These are phyloP conservation scores for Sinocyclocheilus grahami DNA, from an alignment of 2,113 vertebrate genomes.

Conservation along the genomic window DNA sequence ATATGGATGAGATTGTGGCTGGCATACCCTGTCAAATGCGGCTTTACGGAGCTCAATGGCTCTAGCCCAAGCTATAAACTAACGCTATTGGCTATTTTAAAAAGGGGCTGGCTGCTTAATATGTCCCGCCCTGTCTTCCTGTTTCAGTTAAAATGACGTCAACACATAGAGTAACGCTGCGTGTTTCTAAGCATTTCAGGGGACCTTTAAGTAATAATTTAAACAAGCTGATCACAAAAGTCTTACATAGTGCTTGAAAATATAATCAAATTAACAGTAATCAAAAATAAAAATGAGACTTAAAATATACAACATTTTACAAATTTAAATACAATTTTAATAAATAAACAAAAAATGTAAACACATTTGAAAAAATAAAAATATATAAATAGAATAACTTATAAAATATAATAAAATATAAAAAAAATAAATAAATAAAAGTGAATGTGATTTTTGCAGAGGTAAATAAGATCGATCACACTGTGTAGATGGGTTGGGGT, in stretches of 20 bases:
- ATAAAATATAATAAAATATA: too few relatives aligned
- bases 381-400: too few relatives aligned
- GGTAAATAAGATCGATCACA: not conserved
- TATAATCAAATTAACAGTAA: not conserved
- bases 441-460: not conserved
- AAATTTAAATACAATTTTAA: not conserved
- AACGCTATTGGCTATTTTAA: too few relatives aligned
- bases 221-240: not conserved
- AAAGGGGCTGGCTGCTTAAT: too few relatives aligned
- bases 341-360: not conserved
- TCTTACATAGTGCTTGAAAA: not conserved
- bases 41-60: too few relatives aligned
- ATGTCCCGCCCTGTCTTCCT: too few relatives aligned
- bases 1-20: too few relatives aligned
- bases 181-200: too few relatives aligned
- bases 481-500: not conserved
- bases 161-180: too few relatives aligned
- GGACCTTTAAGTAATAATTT: not conserved
- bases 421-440: not conserved
- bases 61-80: too few relatives aligned
- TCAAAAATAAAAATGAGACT: not conserved
- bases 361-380: not conserved
- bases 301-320: not conserved
- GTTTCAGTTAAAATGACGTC: too few relatives aligned
- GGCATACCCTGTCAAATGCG: too few relatives aligned